Conservation (phyloP, 2,113 vertebrate species). For the Gorsachius goisagi region DNA sequence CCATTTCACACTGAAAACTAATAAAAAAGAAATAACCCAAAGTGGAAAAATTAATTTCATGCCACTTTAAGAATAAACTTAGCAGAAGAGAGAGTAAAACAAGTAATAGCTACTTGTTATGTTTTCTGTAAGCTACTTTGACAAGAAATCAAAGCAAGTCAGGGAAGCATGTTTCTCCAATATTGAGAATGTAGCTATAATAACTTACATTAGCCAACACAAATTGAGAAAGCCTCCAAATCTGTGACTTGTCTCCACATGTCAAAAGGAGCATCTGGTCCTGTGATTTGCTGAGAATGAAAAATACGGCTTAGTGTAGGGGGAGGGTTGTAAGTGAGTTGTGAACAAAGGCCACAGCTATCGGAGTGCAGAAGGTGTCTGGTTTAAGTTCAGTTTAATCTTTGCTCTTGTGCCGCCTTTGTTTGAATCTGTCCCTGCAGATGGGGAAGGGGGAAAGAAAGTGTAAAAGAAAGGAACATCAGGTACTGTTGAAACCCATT, state of each 20-base stretch:
- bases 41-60: conserved; percentile 42
- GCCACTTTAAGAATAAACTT: conserved; percentile 16
- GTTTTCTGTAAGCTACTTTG: conserved; percentile 33
- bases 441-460: accelerated
- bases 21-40: neutral
- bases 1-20: conserved; percentile 2
- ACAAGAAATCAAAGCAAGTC: conserved; percentile 50
- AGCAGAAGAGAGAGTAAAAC: conserved; percentile 6
- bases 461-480: neutral
- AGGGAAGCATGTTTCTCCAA: conserved; percentile 53
- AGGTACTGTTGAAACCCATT: neutral
- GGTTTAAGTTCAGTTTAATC: conserved; percentile 30
- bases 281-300: conserved; percentile 34
- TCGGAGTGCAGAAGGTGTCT: neutral
- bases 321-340: neutral
- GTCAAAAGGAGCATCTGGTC: conserved; percentile 53
- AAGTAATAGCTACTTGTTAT: conserved; percentile 23
- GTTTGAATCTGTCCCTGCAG: neutral
- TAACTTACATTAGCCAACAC: conserved; percentile 61
- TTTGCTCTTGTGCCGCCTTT: neutral
- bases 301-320: conserved; percentile 9
- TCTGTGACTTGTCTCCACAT: conserved; percentile 53
- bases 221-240: conserved; percentile 60
- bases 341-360: conserved; percentile 6
- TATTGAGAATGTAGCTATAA: conserved; percentile 42